phyloP scores from a whole-genome alignment of 2,888 invertebrate species.

The Eumacrocentrus americanus region DNA sequence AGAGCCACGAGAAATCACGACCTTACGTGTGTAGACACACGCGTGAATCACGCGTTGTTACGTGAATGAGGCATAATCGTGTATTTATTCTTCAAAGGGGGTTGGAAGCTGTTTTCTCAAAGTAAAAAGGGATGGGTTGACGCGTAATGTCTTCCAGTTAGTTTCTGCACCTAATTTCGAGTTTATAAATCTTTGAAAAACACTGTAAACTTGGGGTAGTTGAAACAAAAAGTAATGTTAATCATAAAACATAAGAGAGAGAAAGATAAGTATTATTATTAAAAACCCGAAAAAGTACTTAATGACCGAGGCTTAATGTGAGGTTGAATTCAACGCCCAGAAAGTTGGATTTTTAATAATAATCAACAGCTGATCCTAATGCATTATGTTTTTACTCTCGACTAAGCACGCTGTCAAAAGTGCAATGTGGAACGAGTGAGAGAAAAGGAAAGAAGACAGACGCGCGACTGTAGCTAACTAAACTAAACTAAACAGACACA shows the following conservation, averaged over 20 bases:
- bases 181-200: too few relatives aligned
- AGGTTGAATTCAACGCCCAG: too few relatives aligned
- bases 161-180: background rate
- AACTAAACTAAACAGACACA: too few relatives aligned
- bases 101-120: background rate
- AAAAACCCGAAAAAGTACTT: too few relatives aligned
- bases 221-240: too few relatives aligned
- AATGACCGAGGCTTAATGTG: too few relatives aligned
- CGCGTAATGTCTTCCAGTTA: too few relatives aligned
- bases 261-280: too few relatives aligned
- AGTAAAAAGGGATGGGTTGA: background rate
- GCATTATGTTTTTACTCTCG: background rate
- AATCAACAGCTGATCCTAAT: too few relatives aligned
- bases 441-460: background rate
- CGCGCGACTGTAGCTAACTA: constrained; percentile 10
- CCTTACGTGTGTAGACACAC: background rate
- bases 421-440: background rate
- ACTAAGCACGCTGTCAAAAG: constrained; percentile 1
- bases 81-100: background rate
- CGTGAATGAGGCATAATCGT: background rate
- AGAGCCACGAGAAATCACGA: background rate
- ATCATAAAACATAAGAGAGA: too few relatives aligned
- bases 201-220: too few relatives aligned
- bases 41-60: background rate
- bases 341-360: too few relatives aligned